Conservation (phyloP, 2,888 invertebrate genomes). For the Xanthia icteritia region DNA sequence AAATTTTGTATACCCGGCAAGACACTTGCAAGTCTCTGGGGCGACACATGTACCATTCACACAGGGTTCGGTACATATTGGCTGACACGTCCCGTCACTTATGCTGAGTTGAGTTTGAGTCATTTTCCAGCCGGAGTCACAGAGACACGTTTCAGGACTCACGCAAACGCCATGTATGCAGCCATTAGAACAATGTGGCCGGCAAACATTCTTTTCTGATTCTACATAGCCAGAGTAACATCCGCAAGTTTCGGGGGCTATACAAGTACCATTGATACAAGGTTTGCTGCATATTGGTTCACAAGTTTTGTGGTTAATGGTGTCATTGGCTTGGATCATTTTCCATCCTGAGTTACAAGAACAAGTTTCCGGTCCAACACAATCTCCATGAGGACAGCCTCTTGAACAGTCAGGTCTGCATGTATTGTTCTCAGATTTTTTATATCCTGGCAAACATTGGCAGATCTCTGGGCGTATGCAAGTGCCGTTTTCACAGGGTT, state of each 20-base stretch:
- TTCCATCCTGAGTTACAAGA: conserved; percentile 22
- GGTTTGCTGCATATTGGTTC: conserved; percentile 27
- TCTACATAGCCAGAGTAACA: conserved; percentile 32
- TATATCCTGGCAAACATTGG: conserved; percentile 29
- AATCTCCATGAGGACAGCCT: conserved; percentile 54
- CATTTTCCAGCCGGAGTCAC: conserved; percentile 33
- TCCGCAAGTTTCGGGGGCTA: conserved; percentile 46
- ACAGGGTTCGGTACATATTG: conserved; percentile 28
- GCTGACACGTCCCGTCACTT: conserved; percentile 3
- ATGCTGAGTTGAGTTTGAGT: neutral
- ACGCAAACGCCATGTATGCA: conserved; percentile 37
- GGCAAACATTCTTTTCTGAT: conserved; percentile 16
- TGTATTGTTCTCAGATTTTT: neutral
- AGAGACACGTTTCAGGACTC: conserved; percentile 32
- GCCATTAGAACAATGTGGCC: conserved; percentile 30
- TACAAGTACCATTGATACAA: conserved; percentile 38
- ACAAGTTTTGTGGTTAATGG: neutral
- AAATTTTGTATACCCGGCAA: conserved; percentile 11
- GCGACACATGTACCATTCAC: conserved; percentile 36
- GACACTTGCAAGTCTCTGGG: conserved; percentile 50
- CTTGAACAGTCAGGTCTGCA: conserved; percentile 60
- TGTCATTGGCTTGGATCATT: neutral
- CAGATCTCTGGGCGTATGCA: conserved; percentile 35
- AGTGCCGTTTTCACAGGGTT: conserved; percentile 32
- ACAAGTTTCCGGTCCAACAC: conserved; percentile 54